Evolutionary conservation across 2,888 invertebrate genomes (phyloP), one percentile per base, ranked within the genome.

Genomic region (Junonia oenone): DNA sequence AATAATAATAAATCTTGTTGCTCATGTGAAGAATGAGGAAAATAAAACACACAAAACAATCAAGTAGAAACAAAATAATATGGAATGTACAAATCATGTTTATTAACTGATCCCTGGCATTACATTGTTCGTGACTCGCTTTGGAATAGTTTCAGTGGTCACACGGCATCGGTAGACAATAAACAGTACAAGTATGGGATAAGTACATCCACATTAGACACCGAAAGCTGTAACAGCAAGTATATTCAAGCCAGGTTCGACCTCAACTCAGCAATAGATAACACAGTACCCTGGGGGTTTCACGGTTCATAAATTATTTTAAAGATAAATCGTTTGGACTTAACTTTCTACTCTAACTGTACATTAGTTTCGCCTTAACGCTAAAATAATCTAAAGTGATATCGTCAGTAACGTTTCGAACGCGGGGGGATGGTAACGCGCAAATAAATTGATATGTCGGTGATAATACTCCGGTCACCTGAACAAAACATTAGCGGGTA

Each of bases 41-140:
- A 88, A 87, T 88, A 89, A 89, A 88, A 89, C 84, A 78, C 81
- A 80, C 71, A 75, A 75, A 77, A 83, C 76, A 81, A 80, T 81
- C 73, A 89, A 91, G 86, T 88, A 89, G 90, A 92, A 92, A 92
- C 91, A 91, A 93, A 93, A 91, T 92, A 92, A 92, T 92, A 93
- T 94, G 94, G 94, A 94, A 94, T 94, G 94, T 94, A 94, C 93
- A 94, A 94, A 93, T 94, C 92, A 92, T 93, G 92, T 92, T 92
- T 91, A 88, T 92, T 92, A 87, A 91, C 91, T 91, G 92, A 92
- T 92, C 91, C 92, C 92, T 92, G 92, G 89, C 90, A 88, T 85
- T 88, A 90, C 88, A 90, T 83, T 77, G 75, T 83, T 84, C 81
- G 82, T 80, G 88, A 86, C 86, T 81, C 73, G 75, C 81, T 77